Evolutionary conservation across 1,140 invertebrate species (phyloP).

Genomic region (Elymnias hypermnestra): DNA sequence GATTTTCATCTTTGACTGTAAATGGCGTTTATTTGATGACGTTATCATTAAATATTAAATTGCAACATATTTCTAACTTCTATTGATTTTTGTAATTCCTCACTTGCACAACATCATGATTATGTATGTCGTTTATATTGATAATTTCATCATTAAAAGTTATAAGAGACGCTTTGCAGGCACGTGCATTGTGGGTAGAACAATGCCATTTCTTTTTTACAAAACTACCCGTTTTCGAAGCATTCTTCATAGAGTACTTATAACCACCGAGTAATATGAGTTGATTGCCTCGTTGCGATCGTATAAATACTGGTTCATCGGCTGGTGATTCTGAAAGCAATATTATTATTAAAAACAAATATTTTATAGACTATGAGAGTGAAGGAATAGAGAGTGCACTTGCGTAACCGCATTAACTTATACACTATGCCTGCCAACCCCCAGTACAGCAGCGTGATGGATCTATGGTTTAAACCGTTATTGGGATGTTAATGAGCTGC

Average conservation of each 20-base stretch:
- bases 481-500: no score
- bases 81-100: no score
- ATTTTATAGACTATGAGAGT: no score
- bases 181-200: conserved; percentile 4
- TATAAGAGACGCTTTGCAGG: conserved; percentile 3
- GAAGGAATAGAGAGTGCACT: no score
- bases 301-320: conserved; percentile 14
- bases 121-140: background rate
- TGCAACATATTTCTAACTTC: no score
- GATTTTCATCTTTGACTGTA: background rate
- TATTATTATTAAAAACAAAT: no score
- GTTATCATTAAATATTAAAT: no score
- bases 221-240: background rate
- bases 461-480: no score
- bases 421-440: no score
- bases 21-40: background rate
- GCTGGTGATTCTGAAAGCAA: background rate
- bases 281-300: conserved; percentile 23
- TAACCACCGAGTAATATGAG: conserved; percentile 28
- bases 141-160: conserved; percentile 11
- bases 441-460: no score
- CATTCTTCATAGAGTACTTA: conserved; percentile 16
- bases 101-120: background rate
- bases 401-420: no score
- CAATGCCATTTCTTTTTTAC: conserved; percentile 27